phyloP scores from a whole-genome alignment of 2,888 invertebrate species.

The Acholoe squamosa region DNA sequence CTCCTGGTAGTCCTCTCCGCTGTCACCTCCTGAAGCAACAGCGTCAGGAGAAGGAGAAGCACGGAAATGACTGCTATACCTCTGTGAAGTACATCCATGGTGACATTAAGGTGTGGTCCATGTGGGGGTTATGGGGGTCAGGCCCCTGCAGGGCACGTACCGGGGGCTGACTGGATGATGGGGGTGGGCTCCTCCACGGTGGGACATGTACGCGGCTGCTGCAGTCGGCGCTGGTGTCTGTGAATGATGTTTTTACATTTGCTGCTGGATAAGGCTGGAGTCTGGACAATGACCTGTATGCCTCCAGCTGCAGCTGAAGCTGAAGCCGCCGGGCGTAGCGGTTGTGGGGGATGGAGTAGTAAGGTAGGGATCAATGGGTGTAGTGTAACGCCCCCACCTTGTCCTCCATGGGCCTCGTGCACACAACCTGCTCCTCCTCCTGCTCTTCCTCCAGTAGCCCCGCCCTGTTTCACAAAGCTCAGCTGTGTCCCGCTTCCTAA shows the following conservation, averaged over 20 bases:
- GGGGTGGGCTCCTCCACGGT: neutral
- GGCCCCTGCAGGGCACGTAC: constrained; percentile 23
- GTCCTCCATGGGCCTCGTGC: neutral
- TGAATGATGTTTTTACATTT: neutral
- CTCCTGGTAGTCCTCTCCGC: constrained; percentile 1
- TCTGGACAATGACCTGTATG: neutral
- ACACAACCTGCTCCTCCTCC: neutral
- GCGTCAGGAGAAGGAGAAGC: constrained; percentile 63
- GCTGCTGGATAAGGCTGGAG: neutral
- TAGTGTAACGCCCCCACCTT: neutral
- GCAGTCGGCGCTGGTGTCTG: neutral
- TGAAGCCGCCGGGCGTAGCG: neutral
- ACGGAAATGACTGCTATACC: constrained; percentile 17
- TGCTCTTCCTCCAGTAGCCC: neutral
- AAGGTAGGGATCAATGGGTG: constrained; percentile 22
- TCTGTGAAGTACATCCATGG: constrained; percentile 21
- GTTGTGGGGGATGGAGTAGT: neutral
- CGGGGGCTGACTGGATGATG: neutral
- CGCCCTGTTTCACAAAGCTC: constrained; percentile 20
- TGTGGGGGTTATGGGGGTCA: neutral
- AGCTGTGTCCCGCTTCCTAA: neutral
- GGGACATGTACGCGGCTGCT: neutral
- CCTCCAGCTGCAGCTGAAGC: neutral
- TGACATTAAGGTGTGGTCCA: neutral
- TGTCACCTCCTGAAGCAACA: constrained; percentile 35